These are phyloP conservation scores for Schizopygopsis pylzovi DNA, from an alignment of 2,797 vertebrate genomes.

Conservation along the genomic window DNA sequence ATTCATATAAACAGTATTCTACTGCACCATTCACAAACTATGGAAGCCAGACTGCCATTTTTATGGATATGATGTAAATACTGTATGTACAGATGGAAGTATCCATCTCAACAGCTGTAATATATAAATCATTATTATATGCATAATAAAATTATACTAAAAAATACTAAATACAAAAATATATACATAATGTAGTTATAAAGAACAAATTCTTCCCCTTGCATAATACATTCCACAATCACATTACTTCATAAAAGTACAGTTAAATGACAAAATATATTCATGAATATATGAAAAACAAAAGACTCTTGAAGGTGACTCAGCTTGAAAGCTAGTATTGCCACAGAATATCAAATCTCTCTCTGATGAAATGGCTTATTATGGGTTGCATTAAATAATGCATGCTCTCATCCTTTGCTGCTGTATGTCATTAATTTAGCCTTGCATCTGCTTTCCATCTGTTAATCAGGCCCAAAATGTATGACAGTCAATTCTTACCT, in stretches of 20 bases:
- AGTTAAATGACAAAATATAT: neutral
- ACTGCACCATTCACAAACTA: neutral
- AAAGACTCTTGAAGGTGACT: neutral
- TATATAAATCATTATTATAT: neutral
- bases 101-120: neutral
- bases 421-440: slow-evolving; percentile 11
- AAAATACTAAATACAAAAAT: too few species aligned
- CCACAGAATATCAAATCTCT: slow-evolving; percentile 4
- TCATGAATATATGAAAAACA: neutral
- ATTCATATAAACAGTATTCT: neutral
- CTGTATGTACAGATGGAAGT: neutral
- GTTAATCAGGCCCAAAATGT: slow-evolving; percentile 24
- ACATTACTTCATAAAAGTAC: neutral
- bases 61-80: neutral
- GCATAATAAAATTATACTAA: neutral
- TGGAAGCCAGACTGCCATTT: neutral
- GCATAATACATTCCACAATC: neutral
- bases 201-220: neutral
- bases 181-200: neutral
- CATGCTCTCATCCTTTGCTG: neutral
- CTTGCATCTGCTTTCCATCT: slow-evolving; percentile 31
- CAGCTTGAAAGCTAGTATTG: neutral
- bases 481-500: neutral
- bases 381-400: neutral
- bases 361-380: slow-evolving; percentile 12